phyloP scores from a whole-genome alignment of 2,797 vertebrate genomes.

The Pipistrellus pipistrellus region DNA sequence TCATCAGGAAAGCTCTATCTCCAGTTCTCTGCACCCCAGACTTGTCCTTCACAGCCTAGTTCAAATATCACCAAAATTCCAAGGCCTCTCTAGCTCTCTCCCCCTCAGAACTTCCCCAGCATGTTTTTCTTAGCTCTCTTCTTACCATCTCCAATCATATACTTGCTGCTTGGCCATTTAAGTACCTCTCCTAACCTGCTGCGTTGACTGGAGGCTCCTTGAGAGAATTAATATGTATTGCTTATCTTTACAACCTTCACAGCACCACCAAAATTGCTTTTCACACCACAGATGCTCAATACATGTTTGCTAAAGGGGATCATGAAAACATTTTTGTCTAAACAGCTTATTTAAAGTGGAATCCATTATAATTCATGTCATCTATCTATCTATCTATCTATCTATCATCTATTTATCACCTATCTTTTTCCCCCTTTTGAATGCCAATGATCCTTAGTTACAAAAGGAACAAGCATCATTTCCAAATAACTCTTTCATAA shows the following conservation, averaged over 20 bases:
- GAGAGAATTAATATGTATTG: background rate
- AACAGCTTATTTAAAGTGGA: constrained; percentile 37
- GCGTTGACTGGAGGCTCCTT: background rate
- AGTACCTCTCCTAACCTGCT: background rate
- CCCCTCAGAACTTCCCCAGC: background rate
- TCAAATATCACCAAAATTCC: background rate
- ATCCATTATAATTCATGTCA: background rate
- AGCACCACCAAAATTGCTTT: background rate
- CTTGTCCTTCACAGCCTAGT: background rate
- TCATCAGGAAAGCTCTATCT: background rate
- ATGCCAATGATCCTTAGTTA: background rate
- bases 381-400: background rate
- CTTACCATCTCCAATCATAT: background rate
- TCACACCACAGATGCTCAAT: background rate
- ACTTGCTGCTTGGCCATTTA: background rate
- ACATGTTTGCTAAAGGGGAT: background rate
- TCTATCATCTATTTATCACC: background rate
- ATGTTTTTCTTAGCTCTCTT: background rate
- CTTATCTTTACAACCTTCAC: background rate
- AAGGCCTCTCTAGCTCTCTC: background rate
- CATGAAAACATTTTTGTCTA: constrained; percentile 36
- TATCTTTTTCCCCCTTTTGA: background rate
- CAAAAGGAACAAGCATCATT: background rate
- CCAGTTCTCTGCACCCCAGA: background rate
- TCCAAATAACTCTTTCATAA: background rate